A percentile compares a stretch with the other conserved stretches of the same genome.
These are phyloP conservation scores for Gambusia holbrooki DNA, from an alignment of 2,113 vertebrate genomes.

Conservation along the genomic window DNA sequence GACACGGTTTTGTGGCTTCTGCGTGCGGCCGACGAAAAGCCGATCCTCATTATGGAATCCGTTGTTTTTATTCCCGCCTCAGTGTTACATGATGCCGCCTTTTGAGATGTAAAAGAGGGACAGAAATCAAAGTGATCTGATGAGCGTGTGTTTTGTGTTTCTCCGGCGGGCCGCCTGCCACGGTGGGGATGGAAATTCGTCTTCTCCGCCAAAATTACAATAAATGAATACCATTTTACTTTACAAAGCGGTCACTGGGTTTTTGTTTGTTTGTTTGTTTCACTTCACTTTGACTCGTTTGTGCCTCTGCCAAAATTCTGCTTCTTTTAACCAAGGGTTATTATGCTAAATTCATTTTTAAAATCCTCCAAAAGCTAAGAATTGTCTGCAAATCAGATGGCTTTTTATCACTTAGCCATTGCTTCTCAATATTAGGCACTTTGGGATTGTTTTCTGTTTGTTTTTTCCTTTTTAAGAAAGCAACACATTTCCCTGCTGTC, in stretches of 20 bases:
- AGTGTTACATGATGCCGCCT: not conserved
- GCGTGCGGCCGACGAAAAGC: not conserved
- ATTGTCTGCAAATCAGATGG: not conserved
- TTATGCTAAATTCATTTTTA: not conserved
- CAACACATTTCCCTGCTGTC: too few relatives aligned
- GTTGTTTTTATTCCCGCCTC: not conserved
- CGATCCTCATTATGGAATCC: not conserved
- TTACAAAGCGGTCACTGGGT: not conserved
- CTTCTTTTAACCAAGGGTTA: not conserved
- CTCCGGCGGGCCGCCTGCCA: not conserved
- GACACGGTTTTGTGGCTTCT: not conserved
- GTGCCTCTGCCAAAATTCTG: not conserved
- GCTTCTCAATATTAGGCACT: too few relatives aligned
- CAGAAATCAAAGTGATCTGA: conserved; percentile 23
- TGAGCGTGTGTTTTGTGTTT: not conserved
- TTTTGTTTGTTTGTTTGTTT: too few relatives aligned
- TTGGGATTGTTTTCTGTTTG: too few relatives aligned
- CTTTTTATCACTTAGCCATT: not conserved
- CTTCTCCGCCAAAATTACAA: not conserved
- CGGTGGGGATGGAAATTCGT: not conserved
- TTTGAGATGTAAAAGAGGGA: conserved; percentile 10
- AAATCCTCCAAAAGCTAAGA: not conserved
- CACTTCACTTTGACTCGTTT: not conserved
- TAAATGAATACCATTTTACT: not conserved
- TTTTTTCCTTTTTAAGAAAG: too few relatives aligned